Evolutionary conservation across 2,797 vertebrate species (phyloP), one percentile per base, ranked within the genome.

Genomic region (Synaphobranchus kaupii): DNA sequence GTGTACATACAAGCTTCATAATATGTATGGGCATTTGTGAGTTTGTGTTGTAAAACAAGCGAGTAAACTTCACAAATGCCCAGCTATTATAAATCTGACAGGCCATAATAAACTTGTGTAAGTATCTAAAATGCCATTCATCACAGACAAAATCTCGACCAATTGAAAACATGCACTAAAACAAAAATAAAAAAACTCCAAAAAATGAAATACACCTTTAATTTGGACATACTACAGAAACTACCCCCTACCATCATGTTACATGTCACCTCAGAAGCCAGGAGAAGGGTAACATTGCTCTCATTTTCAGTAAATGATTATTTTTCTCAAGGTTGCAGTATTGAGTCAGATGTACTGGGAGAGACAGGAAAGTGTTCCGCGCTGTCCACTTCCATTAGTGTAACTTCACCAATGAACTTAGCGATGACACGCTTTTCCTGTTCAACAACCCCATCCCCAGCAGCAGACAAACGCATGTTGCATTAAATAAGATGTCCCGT

Each of bases 371-470:
- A 34, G 52, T 93, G 93, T 94, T 95, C 94, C 34, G 93, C 94
- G 93, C 92, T 89, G 92, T 48, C 81, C 91, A 89, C 91, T 87
- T 86, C 86, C 94, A 96, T 96, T 95, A 94, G 95, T 95, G 76
- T 78, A 94, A 95, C 95, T 93, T 93, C 22, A 80, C 52, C 73
- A 94, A 93, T 94, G 93, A 92, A 94, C 94, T 95, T 93, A 95
- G 93, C 94, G 89, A 71, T 94, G 93, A 95, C 94, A 95, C 88
- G 92, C 92, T 92, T 95, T 95, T 58, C 93, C 94, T 91, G 92
- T 94, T 95, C 95, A 95, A 94, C 92, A 94, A 94, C 94, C 92
- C 91, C 88, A 93, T 93, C 92, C 92, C 39, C 93, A 88, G 22
- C 92, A 91, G 83, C 89, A 88, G 91, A 94, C 91, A 78, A 90